Conservation (phyloP, 2,888 invertebrate genomes). For the Minunthozetes semirufus region DNA sequence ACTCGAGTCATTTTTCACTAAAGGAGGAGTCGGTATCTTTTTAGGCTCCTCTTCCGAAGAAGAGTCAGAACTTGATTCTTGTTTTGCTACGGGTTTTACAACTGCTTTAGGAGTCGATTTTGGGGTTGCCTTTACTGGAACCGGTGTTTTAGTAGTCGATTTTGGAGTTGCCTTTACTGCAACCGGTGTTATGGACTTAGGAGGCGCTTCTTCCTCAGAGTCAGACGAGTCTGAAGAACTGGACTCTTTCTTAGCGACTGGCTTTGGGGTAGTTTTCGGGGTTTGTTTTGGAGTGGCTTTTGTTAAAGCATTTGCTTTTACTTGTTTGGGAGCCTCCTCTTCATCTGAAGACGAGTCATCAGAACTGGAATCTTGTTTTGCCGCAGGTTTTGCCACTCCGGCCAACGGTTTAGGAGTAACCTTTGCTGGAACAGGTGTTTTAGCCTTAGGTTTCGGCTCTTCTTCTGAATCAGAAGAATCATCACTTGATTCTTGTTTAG, state of each 20-base stretch:
- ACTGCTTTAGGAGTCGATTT: slow-evolving; percentile 4
- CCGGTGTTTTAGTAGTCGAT: background rate
- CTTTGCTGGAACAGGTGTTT: background rate
- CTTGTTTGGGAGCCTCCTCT: background rate
- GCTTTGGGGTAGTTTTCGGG: no score
- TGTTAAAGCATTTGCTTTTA: no score
- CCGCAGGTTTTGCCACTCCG: background rate
- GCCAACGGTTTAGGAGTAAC: slow-evolving; percentile 30
- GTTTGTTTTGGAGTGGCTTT: background rate
- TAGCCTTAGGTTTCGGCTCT: background rate
- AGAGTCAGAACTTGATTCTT: slow-evolving; percentile 45
- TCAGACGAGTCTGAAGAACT: slow-evolving; percentile 5
- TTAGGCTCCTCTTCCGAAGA: slow-evolving; percentile 28
- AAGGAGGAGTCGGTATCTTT: slow-evolving; percentile 4
- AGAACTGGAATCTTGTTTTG: background rate
- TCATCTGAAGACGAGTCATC: background rate
- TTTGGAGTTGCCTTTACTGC: background rate
- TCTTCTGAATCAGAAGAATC: slow-evolving; percentile 37
- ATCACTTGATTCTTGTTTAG: slow-evolving; percentile 37
- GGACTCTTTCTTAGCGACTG: background rate
- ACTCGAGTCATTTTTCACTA: slow-evolving; percentile 40
- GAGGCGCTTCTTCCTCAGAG: background rate
- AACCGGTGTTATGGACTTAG: background rate
- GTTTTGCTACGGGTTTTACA: slow-evolving; percentile 31
- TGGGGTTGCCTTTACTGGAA: background rate